Conservation (phyloP, 2,797 vertebrate genomes). For the Picus viridis region DNA sequence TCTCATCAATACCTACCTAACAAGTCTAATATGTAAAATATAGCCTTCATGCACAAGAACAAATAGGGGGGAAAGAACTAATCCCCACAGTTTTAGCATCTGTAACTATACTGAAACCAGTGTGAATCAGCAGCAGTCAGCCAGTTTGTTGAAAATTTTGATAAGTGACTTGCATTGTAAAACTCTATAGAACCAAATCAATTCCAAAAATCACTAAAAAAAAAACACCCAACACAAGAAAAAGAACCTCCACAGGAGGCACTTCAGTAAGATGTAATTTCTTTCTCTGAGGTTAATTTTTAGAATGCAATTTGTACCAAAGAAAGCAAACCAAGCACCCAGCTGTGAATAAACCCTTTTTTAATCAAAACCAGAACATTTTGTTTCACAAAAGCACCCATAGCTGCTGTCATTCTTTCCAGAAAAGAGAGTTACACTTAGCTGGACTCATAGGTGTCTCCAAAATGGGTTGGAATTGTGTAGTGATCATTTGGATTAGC, state of each 20-base stretch:
- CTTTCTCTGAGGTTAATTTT: slow-evolving; percentile 10
- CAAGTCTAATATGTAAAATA: neutral
- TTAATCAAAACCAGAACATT: neutral
- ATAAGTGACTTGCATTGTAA: neutral
- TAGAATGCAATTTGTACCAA: neutral
- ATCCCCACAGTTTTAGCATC: neutral
- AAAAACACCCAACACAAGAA: too few species aligned
- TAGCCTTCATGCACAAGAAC: neutral
- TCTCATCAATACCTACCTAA: neutral
- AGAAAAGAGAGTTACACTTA: neutral
- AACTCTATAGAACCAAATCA: neutral
- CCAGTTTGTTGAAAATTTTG: neutral
- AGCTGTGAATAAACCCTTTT: slow-evolving; percentile 24
- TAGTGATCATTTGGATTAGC: neutral
- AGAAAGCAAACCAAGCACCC: slow-evolving; percentile 16
- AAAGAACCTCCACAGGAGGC: neutral
- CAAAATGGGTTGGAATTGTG: neutral
- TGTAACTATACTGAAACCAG: neutral
- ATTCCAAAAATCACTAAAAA: neutral
- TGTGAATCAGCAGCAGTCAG: neutral
- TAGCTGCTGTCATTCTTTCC: neutral
- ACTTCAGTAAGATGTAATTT: neutral
- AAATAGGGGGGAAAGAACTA: neutral
- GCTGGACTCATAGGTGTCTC: neutral
- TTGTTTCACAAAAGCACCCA: neutral